phyloP scores from a whole-genome alignment of 2,113 vertebrate species.

The Pica pica region DNA sequence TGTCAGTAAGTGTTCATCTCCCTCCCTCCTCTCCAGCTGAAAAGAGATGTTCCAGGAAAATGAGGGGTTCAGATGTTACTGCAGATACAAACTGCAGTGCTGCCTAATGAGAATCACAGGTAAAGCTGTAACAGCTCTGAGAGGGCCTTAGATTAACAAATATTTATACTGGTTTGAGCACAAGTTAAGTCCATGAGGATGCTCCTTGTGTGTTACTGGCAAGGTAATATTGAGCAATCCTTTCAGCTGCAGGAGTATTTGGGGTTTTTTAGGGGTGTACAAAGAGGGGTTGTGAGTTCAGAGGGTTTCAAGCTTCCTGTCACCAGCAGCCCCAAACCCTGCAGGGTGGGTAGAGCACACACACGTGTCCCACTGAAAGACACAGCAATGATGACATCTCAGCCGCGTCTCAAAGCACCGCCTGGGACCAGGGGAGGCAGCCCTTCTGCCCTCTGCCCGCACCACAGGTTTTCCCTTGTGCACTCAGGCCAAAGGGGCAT shows the following conservation, averaged over 20 bases:
- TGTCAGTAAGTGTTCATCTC: not conserved
- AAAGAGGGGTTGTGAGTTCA: not conserved
- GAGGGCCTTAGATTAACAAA: not conserved
- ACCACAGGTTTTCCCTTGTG: no score
- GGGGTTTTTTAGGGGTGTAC: not conserved
- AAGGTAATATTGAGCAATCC: not conserved
- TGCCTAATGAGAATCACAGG: not conserved
- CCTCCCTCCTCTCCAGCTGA: not conserved
- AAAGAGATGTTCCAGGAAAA: not conserved
- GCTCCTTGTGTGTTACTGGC: not conserved
- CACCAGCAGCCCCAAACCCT: not conserved
- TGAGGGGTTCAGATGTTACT: not conserved
- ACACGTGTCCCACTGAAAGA: not conserved
- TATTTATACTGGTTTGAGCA: not conserved
- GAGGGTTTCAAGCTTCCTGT: accelerated
- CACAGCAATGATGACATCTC: not conserved
- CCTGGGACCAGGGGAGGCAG: not conserved
- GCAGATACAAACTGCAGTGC: not conserved
- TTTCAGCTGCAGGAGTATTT: not conserved
- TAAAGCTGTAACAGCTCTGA: not conserved
- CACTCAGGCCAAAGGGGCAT: not conserved
- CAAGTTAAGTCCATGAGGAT: not conserved
- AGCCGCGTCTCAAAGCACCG: accelerated
- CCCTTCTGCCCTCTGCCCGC: not conserved
- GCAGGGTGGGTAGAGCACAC: not conserved